These are phyloP conservation scores for Caenorhabditis zanzibari DNA, from an alignment of 2,888 invertebrate genomes.

Conservation along the genomic window DNA sequence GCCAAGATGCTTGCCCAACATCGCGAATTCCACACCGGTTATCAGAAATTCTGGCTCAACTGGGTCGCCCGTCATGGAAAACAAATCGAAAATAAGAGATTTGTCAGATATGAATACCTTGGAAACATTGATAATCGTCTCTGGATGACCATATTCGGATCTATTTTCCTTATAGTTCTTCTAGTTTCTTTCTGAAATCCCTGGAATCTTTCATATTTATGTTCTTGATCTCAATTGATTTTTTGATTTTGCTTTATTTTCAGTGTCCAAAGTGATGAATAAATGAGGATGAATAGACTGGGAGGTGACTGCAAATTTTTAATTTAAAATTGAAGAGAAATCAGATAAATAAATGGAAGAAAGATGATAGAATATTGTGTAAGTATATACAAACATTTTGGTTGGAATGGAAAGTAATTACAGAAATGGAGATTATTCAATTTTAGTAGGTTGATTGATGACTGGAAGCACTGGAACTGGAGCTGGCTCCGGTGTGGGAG, in stretches of 20 bases:
- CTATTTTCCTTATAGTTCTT: background rate
- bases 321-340: no score
- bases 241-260: no score
- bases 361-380: background rate
- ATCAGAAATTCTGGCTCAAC: slow-evolving; percentile 78
- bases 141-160: slow-evolving; percentile 39
- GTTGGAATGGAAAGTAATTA: background rate
- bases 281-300: no score
- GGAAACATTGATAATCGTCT: slow-evolving; percentile 71
- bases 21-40: slow-evolving; percentile 67
- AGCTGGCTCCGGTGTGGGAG: background rate
- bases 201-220: slow-evolving; percentile 34
- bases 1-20: slow-evolving; percentile 73
- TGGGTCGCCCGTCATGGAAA: slow-evolving; percentile 76
- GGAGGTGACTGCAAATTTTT: no score
- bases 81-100: slow-evolving; percentile 56
- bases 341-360: slow-evolving; percentile 8
- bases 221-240: slow-evolving; percentile 8
- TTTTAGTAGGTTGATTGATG: slow-evolving; percentile 44
- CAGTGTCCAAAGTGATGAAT: no score
- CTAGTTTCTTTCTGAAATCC: slow-evolving; percentile 10
- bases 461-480: background rate
- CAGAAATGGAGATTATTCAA: slow-evolving; percentile 25
- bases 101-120: slow-evolving; percentile 66
- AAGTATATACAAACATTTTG: background rate